Base-by-base conservation (phyloP, 2,888 invertebrate species). In the Caenorhabditis sulstoni region DNA sequence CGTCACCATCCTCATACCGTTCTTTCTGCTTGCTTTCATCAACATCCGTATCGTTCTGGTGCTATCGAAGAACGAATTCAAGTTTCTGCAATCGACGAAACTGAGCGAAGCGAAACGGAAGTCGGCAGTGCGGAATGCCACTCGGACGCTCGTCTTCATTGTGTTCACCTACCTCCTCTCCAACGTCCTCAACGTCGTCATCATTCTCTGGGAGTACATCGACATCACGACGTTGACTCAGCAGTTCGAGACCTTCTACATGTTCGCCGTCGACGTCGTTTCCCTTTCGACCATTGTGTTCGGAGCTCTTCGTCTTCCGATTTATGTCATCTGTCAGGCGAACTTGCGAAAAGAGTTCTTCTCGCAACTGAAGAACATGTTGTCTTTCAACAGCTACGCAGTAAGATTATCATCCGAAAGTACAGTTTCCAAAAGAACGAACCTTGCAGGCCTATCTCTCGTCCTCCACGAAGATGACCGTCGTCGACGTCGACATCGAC, bases 201-300 rank as follows among this genome's bases (percentile, higher is more conserved):
- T 88, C 41, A 88, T 87, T 12, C 81, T 88, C 11, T 88, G 88
- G 87, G 88, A 88, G 64, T 87, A 88, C 68, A 84, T 87, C 53
- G 87, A 88, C 53, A 70, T 71, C 12, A 67, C 82, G 1, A 59
- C 64, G 29, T 49, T 86, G 1, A 47, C 67, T n/a, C 23, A 55
- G 9, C 65, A 81, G 9, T 81, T 84, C 49, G 66, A 74, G 44
- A 80, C 81, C 2, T 88, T 88, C 79, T 88, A 88, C 66, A 82
- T 85, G 55, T 86, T 86, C 70, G 81, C 87, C 9, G 88, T 88
- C 0, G 88, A 88, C 74, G 71, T 85, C 16, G 88, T 88, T 11
- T 86, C 86, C 0, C 52, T 85, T 4, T 73, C 85, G 22, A 88
- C 88, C 0, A 81, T 87, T 20, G 57, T 88, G n/a, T 87, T 86